Conservation (phyloP, 2,113 vertebrate species). For the Gavialis gangeticus region DNA sequence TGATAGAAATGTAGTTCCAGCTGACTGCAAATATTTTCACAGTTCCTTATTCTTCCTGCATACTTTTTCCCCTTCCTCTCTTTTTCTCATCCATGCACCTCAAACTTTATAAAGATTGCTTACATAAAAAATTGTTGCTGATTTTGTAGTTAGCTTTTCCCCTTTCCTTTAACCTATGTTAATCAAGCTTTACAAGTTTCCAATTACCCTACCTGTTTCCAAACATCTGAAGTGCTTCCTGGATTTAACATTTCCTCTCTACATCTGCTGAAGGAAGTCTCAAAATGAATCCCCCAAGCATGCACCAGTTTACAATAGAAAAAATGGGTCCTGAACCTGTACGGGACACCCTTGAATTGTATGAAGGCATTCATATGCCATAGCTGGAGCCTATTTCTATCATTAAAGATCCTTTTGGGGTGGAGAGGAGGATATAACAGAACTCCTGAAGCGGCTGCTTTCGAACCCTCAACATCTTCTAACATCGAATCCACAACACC, state of each 20-base stretch:
- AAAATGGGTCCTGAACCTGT: too few species aligned
- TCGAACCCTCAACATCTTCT: neutral
- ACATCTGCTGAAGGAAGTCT: neutral
- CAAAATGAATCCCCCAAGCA: neutral
- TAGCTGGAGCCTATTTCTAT: neutral
- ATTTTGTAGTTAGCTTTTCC: neutral
- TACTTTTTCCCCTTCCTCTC: neutral
- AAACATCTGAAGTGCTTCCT: neutral
- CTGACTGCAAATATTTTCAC: slow-evolving; percentile 28
- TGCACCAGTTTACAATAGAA: neutral
- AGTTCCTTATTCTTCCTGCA: neutral
- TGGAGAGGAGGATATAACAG: neutral
- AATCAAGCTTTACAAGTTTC: slow-evolving; percentile 47
- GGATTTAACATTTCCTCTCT: neutral
- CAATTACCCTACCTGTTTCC: slow-evolving; percentile 8
- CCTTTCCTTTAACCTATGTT: slow-evolving; percentile 9
- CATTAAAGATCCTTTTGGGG: neutral
- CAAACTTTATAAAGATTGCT: neutral
- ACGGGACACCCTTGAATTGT: neutral
- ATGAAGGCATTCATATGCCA: neutral
- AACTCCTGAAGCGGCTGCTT: neutral
- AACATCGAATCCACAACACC: rapidly evolving
- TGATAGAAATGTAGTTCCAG: neutral
- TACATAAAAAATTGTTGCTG: neutral
- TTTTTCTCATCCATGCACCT: neutral